Evolutionary conservation across 2,797 vertebrate species (phyloP).

Genomic region (Hypotaenidia philippensis): DNA sequence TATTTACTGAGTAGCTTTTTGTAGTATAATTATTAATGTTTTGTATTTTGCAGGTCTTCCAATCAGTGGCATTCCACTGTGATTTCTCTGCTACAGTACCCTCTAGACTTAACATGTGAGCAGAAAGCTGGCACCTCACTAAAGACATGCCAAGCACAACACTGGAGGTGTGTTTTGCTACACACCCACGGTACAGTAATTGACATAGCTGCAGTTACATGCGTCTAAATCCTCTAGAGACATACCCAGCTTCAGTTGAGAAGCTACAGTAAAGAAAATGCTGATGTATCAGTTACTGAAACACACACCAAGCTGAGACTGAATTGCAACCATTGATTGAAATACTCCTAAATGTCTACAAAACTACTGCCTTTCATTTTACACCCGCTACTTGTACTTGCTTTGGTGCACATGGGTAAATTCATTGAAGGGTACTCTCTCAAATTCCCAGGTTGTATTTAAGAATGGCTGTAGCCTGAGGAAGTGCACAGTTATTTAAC

Average conservation of each 20-base stretch:
- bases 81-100: not conserved
- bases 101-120: not conserved
- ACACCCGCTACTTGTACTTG: not conserved
- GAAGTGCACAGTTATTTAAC: not conserved
- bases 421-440: not conserved
- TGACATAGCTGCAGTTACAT: not conserved
- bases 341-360: not conserved
- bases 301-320: not conserved
- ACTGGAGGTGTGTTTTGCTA: slow-evolving; percentile 17
- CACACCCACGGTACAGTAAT: not conserved
- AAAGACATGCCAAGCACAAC: not conserved
- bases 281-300: not conserved
- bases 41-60: not conserved
- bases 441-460: not conserved
- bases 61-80: not conserved
- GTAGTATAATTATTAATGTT: not conserved
- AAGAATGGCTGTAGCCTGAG: not conserved
- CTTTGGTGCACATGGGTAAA: not conserved
- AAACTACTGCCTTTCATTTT: not conserved
- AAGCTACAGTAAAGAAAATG: not conserved
- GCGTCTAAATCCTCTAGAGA: not conserved
- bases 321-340: not conserved
- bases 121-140: not conserved
- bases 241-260: not conserved
- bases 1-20: not conserved